Conservation (phyloP, 2,113 vertebrate genomes). For the Platichthys stellatus region DNA sequence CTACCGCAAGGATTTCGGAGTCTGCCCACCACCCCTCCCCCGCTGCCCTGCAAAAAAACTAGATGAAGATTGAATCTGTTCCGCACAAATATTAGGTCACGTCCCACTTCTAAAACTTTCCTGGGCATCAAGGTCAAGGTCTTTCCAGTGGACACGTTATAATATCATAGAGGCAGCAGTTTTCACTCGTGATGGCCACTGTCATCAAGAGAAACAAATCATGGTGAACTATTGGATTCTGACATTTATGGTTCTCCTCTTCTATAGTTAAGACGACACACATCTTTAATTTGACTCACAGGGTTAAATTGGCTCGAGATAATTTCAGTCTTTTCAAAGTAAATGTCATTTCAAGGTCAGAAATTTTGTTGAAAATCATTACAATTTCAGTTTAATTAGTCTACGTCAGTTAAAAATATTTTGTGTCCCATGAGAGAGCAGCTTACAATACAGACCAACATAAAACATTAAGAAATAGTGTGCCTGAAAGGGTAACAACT, state of each 20-base stretch:
- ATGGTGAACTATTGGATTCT: conserved; percentile 36
- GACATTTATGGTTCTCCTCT: conserved; percentile 56
- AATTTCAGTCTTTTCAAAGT: too few relatives aligned
- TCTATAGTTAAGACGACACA: conserved; percentile 8
- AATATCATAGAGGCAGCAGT: conserved; percentile 18
- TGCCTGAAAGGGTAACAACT: too few relatives aligned
- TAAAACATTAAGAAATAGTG: too few relatives aligned
- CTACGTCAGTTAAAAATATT: too few relatives aligned
- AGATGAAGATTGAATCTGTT: conserved; percentile 63
- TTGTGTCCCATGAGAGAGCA: too few relatives aligned
- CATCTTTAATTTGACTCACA: conserved; percentile 13
- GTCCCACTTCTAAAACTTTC: conserved; percentile 48
- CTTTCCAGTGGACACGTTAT: conserved; percentile 54
- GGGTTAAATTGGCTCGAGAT: neutral
- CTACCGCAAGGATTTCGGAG: conserved; percentile 34
- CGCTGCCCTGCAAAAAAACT: conserved; percentile 33
- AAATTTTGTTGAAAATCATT: neutral
- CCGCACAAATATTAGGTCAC: conserved; percentile 46
- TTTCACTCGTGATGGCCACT: conserved; percentile 6
- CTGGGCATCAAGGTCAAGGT: conserved; percentile 55
- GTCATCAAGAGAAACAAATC: conserved; percentile 50
- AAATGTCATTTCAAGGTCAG: conserved; percentile 13
- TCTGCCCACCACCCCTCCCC: neutral
- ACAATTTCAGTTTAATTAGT: neutral
- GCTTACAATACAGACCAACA: too few relatives aligned